Percentiles rank a stretch among this genome's conserved stretches.
Evolutionary conservation across 1,140 invertebrate species (phyloP).

Genomic region (Leptopilina clavipes): DNA sequence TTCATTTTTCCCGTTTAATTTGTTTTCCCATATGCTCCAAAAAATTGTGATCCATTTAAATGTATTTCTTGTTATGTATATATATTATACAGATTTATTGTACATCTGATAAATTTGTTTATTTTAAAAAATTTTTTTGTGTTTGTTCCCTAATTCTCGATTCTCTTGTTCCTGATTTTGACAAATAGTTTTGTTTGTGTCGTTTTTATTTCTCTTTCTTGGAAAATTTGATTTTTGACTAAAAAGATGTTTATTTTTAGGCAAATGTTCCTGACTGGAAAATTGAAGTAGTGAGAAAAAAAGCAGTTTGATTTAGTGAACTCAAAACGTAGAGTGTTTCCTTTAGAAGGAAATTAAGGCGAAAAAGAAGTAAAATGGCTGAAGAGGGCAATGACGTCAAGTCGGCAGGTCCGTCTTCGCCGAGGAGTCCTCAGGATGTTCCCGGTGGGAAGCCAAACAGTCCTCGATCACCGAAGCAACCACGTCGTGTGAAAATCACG

Average conservation of each 20-base stretch:
- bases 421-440: constrained; percentile 65
- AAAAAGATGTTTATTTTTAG: background rate
- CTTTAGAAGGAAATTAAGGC: constrained; percentile 28
- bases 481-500: constrained; percentile 71
- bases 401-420: constrained; percentile 66
- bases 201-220: too few species aligned
- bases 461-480: constrained; percentile 67
- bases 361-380: constrained; percentile 57
- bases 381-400: constrained; percentile 69
- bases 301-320: background rate
- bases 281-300: background rate
- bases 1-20: background rate
- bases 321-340: background rate
- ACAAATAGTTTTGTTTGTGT: too few species aligned
- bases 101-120: too few species aligned
- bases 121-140: too few species aligned
- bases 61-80: too few species aligned
- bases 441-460: constrained; percentile 54
- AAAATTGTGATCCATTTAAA: background rate
- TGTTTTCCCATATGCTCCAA: background rate
- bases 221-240: background rate
- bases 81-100: too few species aligned
- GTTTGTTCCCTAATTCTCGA: too few species aligned
- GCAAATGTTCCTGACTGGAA: constrained; percentile 3
- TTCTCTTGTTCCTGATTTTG: too few species aligned